These are phyloP conservation scores for Corvus moneduloides DNA, from an alignment of 2,113 vertebrate genomes.

Conservation along the genomic window DNA sequence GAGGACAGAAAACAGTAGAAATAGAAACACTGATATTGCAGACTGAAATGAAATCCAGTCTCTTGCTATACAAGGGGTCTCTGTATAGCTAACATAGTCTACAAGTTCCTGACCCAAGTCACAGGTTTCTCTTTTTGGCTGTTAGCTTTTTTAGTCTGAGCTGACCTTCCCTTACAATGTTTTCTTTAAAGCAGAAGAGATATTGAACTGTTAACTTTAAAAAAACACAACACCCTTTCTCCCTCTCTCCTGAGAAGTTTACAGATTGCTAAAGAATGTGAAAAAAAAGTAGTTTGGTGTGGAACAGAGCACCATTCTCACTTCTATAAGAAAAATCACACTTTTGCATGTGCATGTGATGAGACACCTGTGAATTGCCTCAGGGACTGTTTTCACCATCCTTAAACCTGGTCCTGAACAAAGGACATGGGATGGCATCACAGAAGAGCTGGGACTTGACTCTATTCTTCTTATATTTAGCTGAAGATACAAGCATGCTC, in stretches of 20 bases:
- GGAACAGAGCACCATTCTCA: neutral
- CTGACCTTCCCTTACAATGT: neutral
- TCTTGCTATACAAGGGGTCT: neutral
- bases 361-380: neutral
- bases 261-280: neutral
- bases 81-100: neutral
- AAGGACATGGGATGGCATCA: neutral
- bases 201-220: neutral
- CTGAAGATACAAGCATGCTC: neutral
- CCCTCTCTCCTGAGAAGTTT: neutral
- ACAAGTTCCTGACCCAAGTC: neutral
- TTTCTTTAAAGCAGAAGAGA: neutral
- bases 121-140: neutral
- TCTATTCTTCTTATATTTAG: neutral
- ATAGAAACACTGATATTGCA: neutral
- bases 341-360: neutral
- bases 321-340: neutral
- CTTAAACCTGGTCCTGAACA: neutral
- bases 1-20: neutral
- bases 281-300: neutral
- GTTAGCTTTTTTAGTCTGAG: neutral
- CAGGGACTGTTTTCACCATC: neutral
- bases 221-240: neutral
- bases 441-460: neutral
- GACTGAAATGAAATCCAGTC: neutral